Conservation (phyloP, 1,140 invertebrate species). For the Kradibia gibbosae region DNA sequence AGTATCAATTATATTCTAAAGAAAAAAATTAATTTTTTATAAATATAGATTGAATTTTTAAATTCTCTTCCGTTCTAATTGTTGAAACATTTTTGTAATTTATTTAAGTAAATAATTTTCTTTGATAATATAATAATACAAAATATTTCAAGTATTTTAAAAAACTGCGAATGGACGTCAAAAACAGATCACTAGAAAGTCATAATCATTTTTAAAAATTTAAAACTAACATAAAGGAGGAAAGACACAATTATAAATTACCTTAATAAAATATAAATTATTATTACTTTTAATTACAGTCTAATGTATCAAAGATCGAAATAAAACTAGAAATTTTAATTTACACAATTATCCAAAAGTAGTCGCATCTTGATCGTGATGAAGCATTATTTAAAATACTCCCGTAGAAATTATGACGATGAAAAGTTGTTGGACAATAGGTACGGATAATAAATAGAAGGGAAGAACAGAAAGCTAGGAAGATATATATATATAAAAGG, state of each 20-base stretch:
- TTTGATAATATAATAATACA: not conserved
- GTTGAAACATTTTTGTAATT: not conserved
- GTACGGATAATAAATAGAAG: too few relatives aligned
- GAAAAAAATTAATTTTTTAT: too few relatives aligned
- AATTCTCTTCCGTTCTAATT: too few relatives aligned
- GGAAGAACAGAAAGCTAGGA: not conserved
- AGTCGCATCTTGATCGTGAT: not conserved
- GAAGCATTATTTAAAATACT: not conserved
- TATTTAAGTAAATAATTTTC: not conserved
- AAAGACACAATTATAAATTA: not conserved
- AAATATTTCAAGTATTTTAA: slow-evolving; percentile 1
- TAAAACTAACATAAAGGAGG: not conserved
- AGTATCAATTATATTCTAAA: too few relatives aligned
- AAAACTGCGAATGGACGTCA: not conserved
- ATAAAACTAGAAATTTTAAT: not conserved
- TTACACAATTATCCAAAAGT: not conserved
- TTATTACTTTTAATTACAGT: not conserved
- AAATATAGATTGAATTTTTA: too few relatives aligned
- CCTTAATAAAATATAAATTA: not conserved
- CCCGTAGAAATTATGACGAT: not conserved
- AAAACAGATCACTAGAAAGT: slow-evolving; percentile 52
- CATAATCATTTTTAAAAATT: slow-evolving; percentile 42
- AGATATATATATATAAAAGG: not conserved
- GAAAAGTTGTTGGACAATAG: not conserved
- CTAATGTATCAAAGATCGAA: not conserved